phyloP scores from a whole-genome alignment of 2,113 vertebrate genomes.

The Oreocharis arfaki region DNA sequence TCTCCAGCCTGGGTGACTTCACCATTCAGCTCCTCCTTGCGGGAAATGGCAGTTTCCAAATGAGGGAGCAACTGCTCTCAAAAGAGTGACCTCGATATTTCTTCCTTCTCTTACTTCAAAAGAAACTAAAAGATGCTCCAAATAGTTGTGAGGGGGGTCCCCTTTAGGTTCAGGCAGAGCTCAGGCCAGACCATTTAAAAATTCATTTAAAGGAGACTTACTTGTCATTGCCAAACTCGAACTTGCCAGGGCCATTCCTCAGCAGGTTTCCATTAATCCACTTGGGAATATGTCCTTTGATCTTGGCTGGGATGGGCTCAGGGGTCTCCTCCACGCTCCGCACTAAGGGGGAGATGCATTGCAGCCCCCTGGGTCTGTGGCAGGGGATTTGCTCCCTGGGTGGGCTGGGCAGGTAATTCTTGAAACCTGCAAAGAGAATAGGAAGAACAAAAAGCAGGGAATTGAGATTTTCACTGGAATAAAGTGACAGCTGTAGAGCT shows the following conservation, averaged over 20 bases:
- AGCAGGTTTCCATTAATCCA: conserved; percentile 87
- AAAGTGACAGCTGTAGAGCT: background rate
- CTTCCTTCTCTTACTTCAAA: background rate
- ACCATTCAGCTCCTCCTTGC: background rate
- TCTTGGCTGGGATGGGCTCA: conserved; percentile 66
- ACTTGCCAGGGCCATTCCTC: conserved; percentile 91
- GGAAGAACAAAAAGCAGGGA: background rate
- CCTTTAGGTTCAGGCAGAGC: background rate
- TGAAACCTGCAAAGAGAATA: conserved; percentile 46
- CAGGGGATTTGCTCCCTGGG: conserved; percentile 12
- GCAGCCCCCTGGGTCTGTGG: conserved; percentile 63
- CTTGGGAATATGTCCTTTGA: conserved; percentile 80
- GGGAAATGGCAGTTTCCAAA: background rate
- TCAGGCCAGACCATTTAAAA: background rate
- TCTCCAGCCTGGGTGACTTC: background rate
- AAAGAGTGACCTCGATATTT: background rate
- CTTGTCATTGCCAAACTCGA: conserved; percentile 89
- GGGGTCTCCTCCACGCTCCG: conserved; percentile 78
- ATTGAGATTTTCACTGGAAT: background rate
- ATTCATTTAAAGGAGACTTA: conserved; percentile 65
- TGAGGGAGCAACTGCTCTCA: background rate
- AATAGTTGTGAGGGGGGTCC: background rate
- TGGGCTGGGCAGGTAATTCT: background rate
- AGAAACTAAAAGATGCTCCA: background rate
- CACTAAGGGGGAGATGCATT: conserved; percentile 76